phyloP scores from a whole-genome alignment of 2,797 vertebrate species.

The Tapirus indicus region DNA sequence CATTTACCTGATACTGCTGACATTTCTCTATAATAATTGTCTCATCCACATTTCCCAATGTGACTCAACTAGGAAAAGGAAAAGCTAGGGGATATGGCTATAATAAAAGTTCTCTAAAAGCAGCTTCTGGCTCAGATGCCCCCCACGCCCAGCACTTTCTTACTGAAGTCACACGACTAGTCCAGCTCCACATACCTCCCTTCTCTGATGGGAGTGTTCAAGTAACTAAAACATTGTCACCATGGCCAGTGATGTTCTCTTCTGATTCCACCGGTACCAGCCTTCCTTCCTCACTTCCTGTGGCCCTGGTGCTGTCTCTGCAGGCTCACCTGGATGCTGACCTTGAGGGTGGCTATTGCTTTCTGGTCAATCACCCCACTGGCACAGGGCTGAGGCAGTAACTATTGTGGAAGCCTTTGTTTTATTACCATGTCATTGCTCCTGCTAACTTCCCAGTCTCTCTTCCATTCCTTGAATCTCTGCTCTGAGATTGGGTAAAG shows the following conservation, averaged over 20 bases:
- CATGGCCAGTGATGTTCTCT: neutral
- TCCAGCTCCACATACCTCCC: neutral
- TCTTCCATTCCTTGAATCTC: neutral
- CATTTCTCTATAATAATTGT: neutral
- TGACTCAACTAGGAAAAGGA: neutral
- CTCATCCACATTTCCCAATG: neutral
- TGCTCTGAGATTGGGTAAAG: neutral
- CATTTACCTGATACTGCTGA: neutral
- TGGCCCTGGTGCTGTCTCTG: neutral
- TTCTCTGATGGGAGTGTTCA: neutral
- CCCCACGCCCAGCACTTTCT: neutral
- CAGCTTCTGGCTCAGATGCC: neutral
- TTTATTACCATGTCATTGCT: neutral
- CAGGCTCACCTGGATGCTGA: neutral
- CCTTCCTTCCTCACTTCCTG: neutral
- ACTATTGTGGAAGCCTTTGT: neutral
- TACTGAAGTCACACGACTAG: too few species aligned
- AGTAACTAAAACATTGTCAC: neutral
- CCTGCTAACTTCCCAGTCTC: neutral
- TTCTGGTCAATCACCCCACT: neutral
- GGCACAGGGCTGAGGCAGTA: neutral
- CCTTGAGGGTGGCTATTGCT: neutral
- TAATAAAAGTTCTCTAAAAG: neutral
- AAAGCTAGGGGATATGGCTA: too few species aligned
- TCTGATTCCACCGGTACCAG: neutral